phyloP scores from a whole-genome alignment of 2,113 vertebrate genomes.

The Thamnophis sirtalis region DNA sequence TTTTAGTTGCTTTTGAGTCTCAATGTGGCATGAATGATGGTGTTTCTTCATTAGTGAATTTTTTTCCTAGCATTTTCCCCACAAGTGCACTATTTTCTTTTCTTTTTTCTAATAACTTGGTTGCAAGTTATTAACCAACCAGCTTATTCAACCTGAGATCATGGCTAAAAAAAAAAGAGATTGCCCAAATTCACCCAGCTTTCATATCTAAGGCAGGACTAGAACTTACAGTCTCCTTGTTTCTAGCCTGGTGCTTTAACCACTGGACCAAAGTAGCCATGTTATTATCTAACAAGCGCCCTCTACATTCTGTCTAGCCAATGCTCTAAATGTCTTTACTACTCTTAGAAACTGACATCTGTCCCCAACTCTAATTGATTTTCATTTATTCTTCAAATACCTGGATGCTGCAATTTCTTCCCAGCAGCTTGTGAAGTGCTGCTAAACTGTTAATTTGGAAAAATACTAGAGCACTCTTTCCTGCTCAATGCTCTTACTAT shows the following conservation, averaged over 20 bases:
- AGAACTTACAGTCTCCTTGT: no score
- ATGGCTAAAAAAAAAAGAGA: no score
- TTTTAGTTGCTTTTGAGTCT: not conserved
- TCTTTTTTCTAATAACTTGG: no score
- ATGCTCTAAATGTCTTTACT: not conserved
- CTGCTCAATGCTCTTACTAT: not conserved
- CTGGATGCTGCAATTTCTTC: not conserved
- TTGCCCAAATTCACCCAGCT: no score
- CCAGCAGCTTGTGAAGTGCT: not conserved
- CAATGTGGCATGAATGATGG: not conserved
- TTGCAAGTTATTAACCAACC: no score
- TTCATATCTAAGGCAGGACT: no score
- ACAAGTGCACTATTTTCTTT: not conserved
- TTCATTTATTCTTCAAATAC: not conserved
- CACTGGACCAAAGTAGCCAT: no score
- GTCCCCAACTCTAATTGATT: not conserved
- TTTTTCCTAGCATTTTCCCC: not conserved
- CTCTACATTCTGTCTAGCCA: not conserved
- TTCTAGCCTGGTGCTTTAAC: no score
- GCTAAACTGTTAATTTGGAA: not conserved
- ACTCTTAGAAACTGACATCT: not conserved
- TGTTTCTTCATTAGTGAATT: not conserved
- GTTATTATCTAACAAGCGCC: not conserved
- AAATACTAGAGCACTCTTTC: not conserved
- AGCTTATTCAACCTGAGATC: no score